Conservation (phyloP, 2,888 invertebrate genomes). For the Xanthia togata region DNA sequence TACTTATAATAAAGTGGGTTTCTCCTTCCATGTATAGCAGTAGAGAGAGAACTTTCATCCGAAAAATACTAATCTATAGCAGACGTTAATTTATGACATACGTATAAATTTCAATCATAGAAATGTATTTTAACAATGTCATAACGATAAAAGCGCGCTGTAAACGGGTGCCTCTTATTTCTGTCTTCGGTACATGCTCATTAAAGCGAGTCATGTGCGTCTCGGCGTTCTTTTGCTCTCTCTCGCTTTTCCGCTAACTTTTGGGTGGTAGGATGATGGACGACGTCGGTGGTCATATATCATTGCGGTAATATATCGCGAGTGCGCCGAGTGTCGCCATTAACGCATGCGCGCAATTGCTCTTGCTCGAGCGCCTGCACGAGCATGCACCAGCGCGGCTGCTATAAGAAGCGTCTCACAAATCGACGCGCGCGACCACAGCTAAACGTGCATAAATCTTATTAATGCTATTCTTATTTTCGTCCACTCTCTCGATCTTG, state of each 20-base stretch:
- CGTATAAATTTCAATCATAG: constrained; percentile 78
- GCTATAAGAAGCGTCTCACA: constrained; percentile 86
- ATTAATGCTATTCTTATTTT: constrained; percentile 88
- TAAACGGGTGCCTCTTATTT: constrained; percentile 87
- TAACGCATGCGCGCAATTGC: constrained; percentile 88
- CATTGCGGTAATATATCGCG: constrained; percentile 89
- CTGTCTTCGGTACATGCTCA: constrained; percentile 89
- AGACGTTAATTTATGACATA: constrained; percentile 73
- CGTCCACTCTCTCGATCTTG: constrained; percentile 81
- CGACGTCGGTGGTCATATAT: constrained; percentile 88
- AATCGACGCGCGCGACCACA: constrained; percentile 87
- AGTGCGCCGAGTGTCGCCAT: constrained; percentile 90
- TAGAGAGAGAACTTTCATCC: constrained; percentile 51
- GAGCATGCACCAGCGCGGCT: constrained; percentile 74
- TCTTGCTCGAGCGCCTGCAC: constrained; percentile 74
- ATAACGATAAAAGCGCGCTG: constrained; percentile 86
- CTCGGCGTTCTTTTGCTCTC: constrained; percentile 83
- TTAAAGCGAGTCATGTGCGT: constrained; percentile 84
- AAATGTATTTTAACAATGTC: constrained; percentile 86
- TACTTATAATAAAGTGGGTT: constrained; percentile 26
- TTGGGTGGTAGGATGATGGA: constrained; percentile 90
- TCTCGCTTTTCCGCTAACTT: constrained; percentile 88
- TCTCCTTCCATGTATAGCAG: constrained; percentile 53
- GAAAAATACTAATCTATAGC: constrained; percentile 57
- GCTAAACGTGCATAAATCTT: constrained; percentile 88